Evolutionary conservation across 2,113 vertebrate genomes (phyloP), one percentile per base, ranked within the genome.

Genomic region (Paraplagusia blochii): DNA sequence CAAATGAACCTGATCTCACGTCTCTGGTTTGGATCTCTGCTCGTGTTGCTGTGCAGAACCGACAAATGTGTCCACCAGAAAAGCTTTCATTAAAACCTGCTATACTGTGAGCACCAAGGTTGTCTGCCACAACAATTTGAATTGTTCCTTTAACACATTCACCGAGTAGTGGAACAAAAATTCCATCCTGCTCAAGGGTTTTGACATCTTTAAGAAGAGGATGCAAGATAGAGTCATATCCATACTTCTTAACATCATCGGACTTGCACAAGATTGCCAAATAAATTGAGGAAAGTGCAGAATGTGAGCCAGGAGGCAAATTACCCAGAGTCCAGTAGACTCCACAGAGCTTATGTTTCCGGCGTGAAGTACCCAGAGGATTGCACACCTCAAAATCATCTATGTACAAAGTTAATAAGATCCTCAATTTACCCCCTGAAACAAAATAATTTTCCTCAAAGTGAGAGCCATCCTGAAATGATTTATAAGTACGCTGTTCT

Each of bases 381-480:
- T n/a, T n/a, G n/a, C n/a, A n/a, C n/a, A n/a, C n/a, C n/a, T n/a
- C n/a, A n/a, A n/a, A n/a, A n/a, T n/a, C n/a, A n/a, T 61, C 52
- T 12, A 53, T 43, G 22, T 73, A 62, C 13, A 72, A 12, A 8
- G 3, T 7, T 44, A 59, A 1, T 10, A 64, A 64, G 29, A 58
- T 53, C 13, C 34, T 69, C 9, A 60, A n/a, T n/a, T n/a, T n/a
- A n/a, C n/a, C n/a, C n/a, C n/a, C n/a, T n/a, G n/a, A n/a, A n/a
- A n/a, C n/a, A 35, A 76, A 79, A 63, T 3, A 1, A 29, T 79
- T 82, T 39, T 49, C n/a, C n/a, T n/a, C n/a, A n/a, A 69, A 70
- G 17, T 60, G 13, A 22, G 51, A 63, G 8, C 73, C 69, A 54
- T 82, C 69, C n/a, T 51, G 60, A 49, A 29, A 56, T 13, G 65